Conservation (phyloP, 1,140 invertebrate species). For the Tetraneura akinire region DNA sequence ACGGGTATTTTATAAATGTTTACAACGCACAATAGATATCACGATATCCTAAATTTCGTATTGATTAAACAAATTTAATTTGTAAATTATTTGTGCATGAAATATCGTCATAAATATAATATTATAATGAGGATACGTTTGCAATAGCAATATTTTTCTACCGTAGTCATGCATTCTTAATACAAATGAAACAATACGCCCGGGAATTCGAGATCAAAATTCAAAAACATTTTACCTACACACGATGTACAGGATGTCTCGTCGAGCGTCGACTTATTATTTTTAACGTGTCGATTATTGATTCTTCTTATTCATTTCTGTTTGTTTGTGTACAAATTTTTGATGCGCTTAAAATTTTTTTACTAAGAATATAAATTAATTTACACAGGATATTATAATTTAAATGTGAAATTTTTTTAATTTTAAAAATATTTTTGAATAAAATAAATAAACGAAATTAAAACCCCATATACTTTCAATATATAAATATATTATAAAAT, state of each 20-base stretch:
- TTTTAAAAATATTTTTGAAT: no score
- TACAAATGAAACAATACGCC: conserved; percentile 8
- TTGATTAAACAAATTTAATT: not conserved
- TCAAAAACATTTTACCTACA: not conserved
- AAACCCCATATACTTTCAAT: not conserved
- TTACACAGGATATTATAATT: no score
- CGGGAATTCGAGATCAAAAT: no score
- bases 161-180: not conserved
- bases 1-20: not conserved
- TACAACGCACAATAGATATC: not conserved
- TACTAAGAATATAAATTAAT: no score
- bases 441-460: no score
- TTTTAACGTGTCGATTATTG: no score
- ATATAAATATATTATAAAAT: not conserved
- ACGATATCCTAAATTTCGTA: not conserved
- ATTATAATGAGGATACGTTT: not conserved
- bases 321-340: not conserved
- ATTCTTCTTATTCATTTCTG: no score
- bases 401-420: no score
- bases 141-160: not conserved
- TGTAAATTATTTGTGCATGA: not conserved
- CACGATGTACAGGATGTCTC: no score
- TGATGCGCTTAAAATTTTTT: no score
- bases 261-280: not conserved
- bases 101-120: no score